Evolutionary conservation across 2,888 invertebrate genomes (phyloP), one percentile per base, ranked within the genome.

Genomic region (Lasioglossum calceatum): DNA sequence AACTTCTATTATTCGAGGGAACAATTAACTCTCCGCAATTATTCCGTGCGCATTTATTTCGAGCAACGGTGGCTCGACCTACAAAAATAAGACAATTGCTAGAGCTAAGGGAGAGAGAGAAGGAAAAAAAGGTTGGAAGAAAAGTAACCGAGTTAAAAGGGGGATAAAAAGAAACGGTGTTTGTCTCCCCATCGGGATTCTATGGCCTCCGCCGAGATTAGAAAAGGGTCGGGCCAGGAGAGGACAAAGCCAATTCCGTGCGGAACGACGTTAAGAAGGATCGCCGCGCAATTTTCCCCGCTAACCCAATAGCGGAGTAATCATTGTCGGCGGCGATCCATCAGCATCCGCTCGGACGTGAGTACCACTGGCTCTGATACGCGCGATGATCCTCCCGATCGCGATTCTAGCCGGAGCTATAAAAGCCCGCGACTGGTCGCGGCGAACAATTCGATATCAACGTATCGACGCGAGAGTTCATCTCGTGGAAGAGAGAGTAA

Each of bases 341-440:
- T 72, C 81, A 39, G 19, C 47, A 23, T 77, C 74, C n/a, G 16
- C 36, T 16, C 42, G 23, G 61, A 73, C 67, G 36, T 75, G 87
- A 84, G 80, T 77, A 77, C 76, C 87, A 74, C 79, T 87, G 87
- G 64, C 32, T 71, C 36, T 73, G 72, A 82, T 81, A 42, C 83
- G 81, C 79, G 58, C 70, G 32, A 2, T 4, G 14, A 42, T 77
- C 76, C 50, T 81, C 72, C 82, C 54, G 36, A 78, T 79, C 79
- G 23, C 12, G 32, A 1, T 64, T 72, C 85, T 84, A 90, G 39
- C 27, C 36, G 36, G 19, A 19, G 79, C n/a, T 90, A 90, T 90
- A 90, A 84, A 90, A 90, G 75, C 71, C 76, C 67, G 71, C 36
- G 77, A 4, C 27, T 19, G 12, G 73, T 32, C 79, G 50, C 58